Evolutionary conservation across 92 coral and sea anemone genomes (phyloP).

Genomic region (Palythoa grandis): DNA sequence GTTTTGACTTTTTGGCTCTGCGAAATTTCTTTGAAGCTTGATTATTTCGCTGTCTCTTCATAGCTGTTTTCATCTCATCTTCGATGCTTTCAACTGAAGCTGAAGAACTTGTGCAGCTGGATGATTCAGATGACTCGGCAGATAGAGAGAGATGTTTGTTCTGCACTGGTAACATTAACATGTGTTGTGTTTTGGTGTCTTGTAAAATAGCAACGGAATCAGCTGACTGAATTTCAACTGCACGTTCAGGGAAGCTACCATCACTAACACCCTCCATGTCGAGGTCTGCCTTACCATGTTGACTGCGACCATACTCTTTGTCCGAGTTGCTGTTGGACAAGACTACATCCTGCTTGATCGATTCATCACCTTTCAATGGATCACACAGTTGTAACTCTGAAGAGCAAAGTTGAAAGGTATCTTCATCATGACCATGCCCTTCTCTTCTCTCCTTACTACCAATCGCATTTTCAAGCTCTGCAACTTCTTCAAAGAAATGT

Average conservation of each 20-base stretch:
- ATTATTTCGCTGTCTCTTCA: conserved; percentile 76
- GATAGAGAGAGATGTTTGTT: background rate
- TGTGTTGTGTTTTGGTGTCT: background rate
- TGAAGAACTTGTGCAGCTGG: conserved; percentile 36
- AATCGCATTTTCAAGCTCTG: conserved; percentile 74
- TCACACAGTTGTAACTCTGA: conserved; percentile 2
- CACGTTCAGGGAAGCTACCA: background rate
- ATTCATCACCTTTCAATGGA: conserved; percentile 1
- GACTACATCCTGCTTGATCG: background rate
- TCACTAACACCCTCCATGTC: conserved; percentile 1
- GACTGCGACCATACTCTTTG: background rate
- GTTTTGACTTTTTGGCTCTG: conserved; percentile 69
- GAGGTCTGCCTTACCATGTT: background rate
- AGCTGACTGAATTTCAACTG: background rate
- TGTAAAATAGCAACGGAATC: background rate
- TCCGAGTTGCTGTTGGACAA: background rate
- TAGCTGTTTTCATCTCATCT: conserved; percentile 56
- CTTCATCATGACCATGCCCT: background rate
- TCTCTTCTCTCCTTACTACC: conserved; percentile 12
- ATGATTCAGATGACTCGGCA: conserved; percentile 8
- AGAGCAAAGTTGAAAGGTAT: conserved; percentile 10
- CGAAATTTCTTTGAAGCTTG: conserved; percentile 87
- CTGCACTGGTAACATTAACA: background rate
- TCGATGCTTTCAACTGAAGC: conserved; percentile 53
- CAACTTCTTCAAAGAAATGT: conserved; percentile 88